phyloP scores from a whole-genome alignment of 2,888 invertebrate genomes.

The Neoascia interrupta region DNA sequence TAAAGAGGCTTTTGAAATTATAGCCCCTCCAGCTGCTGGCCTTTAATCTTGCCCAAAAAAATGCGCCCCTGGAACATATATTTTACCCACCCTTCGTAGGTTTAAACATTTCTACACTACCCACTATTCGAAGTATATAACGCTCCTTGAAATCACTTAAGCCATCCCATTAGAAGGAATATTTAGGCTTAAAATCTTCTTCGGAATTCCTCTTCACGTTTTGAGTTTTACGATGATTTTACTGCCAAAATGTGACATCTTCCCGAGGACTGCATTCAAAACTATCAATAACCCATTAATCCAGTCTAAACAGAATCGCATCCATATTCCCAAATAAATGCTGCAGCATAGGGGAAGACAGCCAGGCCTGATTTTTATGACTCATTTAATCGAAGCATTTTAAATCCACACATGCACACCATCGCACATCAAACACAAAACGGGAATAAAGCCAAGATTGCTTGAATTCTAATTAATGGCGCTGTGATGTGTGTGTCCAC shows the following conservation, averaged over 20 bases:
- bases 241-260: slow-evolving; percentile 34
- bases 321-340: neutral
- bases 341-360: neutral
- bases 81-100: neutral
- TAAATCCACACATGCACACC: slow-evolving; percentile 19
- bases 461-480: slow-evolving; percentile 55
- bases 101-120: too few relatives aligned
- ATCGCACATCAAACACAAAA: too few relatives aligned
- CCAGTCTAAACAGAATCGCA: slow-evolving; percentile 41
- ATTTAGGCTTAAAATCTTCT: slow-evolving; percentile 19
- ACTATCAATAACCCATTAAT: slow-evolving; percentile 45
- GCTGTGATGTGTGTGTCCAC: slow-evolving; percentile 33
- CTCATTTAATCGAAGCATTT: slow-evolving; percentile 49
- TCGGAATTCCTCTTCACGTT: neutral
- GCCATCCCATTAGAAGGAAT: slow-evolving; percentile 24
- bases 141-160: slow-evolving; percentile 34
- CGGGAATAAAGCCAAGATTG: too few relatives aligned
- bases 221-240: slow-evolving; percentile 37
- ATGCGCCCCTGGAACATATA: neutral
- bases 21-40: slow-evolving; percentile 49
- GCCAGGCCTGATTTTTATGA: slow-evolving; percentile 45
- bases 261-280: slow-evolving; percentile 9
- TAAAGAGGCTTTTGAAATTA: neutral
- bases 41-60: slow-evolving; percentile 24
- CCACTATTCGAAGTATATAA: slow-evolving; percentile 15